phyloP scores from a whole-genome alignment of 2,888 invertebrate species.

The Lepidochitona cinerea region DNA sequence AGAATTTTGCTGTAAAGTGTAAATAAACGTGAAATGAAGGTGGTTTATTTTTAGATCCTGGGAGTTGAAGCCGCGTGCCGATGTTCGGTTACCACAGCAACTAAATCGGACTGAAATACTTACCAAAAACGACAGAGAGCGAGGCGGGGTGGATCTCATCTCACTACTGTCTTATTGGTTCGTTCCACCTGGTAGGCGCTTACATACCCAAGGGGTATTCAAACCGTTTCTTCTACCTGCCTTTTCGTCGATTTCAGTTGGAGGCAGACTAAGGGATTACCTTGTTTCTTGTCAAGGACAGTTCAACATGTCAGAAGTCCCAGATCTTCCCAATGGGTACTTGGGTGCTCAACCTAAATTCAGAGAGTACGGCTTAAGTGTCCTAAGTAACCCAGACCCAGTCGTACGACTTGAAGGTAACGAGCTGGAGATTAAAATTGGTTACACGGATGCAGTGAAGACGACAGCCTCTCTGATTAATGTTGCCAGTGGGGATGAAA shows the following conservation, averaged over 20 bases:
- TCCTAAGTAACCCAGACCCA: slow-evolving; percentile 43
- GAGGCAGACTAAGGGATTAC: too few relatives aligned
- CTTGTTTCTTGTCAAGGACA: too few relatives aligned
- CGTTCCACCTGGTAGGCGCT: neutral
- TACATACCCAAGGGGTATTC: neutral
- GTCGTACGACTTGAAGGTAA: slow-evolving; percentile 42
- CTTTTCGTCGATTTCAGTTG: neutral
- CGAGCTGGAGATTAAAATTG: slow-evolving; percentile 49
- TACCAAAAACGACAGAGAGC: neutral
- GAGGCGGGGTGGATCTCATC: neutral
- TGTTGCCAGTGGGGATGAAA: slow-evolving; percentile 39
- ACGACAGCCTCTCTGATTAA: slow-evolving; percentile 28
- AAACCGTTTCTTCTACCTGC: neutral
- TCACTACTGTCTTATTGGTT: neutral
- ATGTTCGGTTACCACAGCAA: neutral
- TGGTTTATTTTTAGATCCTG: neutral
- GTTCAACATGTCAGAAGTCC: too few relatives aligned
- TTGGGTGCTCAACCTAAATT: slow-evolving; percentile 60
- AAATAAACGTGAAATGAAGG: slow-evolving; percentile 3
- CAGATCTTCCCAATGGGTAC: slow-evolving; percentile 54
- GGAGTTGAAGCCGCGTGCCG: neutral
- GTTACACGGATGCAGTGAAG: neutral
- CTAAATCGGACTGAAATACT: neutral
- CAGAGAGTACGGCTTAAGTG: slow-evolving; percentile 43
- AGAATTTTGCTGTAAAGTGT: neutral